Conservation (phyloP, 2,113 vertebrate species). For the Rhadina sibilatrix region DNA sequence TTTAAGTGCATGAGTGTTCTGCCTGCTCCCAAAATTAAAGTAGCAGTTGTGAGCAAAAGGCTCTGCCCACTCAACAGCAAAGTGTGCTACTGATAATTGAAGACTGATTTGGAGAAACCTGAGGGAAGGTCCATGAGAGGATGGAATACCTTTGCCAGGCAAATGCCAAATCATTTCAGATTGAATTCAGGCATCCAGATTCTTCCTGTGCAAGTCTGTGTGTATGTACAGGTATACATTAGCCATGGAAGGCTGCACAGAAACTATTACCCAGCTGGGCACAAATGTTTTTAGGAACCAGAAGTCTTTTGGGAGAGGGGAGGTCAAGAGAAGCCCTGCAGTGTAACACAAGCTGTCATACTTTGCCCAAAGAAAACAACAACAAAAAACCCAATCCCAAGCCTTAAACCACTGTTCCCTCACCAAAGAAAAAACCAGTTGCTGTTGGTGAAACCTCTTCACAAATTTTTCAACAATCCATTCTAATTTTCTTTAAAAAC, state of each 20-base stretch:
- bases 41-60: neutral
- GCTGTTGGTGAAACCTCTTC: neutral
- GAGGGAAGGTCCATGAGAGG: accelerated
- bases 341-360: neutral
- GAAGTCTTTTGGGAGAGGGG: neutral
- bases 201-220: neutral
- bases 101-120: neutral
- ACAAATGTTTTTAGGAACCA: neutral
- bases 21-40: neutral
- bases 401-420: neutral
- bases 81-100: neutral
- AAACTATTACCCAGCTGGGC: neutral
- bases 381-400: neutral
- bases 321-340: neutral
- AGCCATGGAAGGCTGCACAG: neutral
- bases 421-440: neutral
- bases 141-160: neutral
- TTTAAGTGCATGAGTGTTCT: neutral
- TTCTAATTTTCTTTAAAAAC: neutral
- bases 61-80: neutral
- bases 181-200: neutral
- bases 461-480: neutral
- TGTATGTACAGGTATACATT: neutral
- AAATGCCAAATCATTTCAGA: neutral
- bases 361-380: neutral